Base-by-base conservation (phyloP, 2,888 invertebrate genomes). In the Limnephilus rhombicus region DNA sequence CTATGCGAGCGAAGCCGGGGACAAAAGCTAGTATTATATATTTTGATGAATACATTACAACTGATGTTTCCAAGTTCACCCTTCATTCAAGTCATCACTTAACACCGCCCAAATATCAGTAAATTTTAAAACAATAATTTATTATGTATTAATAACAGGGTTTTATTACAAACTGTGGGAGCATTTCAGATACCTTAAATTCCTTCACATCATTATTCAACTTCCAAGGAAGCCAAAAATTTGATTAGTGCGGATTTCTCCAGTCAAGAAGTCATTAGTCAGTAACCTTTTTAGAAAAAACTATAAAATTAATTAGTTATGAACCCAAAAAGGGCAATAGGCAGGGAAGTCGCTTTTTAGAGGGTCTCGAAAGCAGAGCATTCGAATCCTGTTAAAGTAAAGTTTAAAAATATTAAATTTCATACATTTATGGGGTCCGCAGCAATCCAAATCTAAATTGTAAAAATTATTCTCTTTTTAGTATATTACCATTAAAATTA, bases 181-280 rank as follows among this genome's bases (percentile, higher is more conserved):
- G 31, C 37, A 1, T 34, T 24, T 83, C 34, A 37, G 37, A 83
- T 68, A 68, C 24, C 68, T 68, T n/a, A 68, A 68, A 83, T 24
- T 83, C 37, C 7, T 37, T 83, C 37, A 9, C 34, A 83, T 34
- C 34, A 83, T 83, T 34, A 37, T 18, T 83, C 83, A 83, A 34
- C 83, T 83, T 37, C 41, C 83, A 18, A 37, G 18, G 83, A 24
- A 83, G 83, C 83, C 83, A 34, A n/a, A 68, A 68, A n/a, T 24
- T 83, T 83, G 24, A 83, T 83, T 83, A 41, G 31, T 24, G 83
- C 83, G 37, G 83, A 83, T 83, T 83, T 83, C 31, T 37, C 41
- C 37, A 68, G 68, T n/a, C 68, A n/a, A 68, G 68, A 24, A 68
- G 68, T 68, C 68, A 68, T 68, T 68, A 68, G 68, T n/a, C 68